Percentiles rank a stretch among this genome's conserved stretches.
Evolutionary conservation across 2,888 invertebrate genomes (phyloP).

Genomic region (Coelinius sp.): DNA sequence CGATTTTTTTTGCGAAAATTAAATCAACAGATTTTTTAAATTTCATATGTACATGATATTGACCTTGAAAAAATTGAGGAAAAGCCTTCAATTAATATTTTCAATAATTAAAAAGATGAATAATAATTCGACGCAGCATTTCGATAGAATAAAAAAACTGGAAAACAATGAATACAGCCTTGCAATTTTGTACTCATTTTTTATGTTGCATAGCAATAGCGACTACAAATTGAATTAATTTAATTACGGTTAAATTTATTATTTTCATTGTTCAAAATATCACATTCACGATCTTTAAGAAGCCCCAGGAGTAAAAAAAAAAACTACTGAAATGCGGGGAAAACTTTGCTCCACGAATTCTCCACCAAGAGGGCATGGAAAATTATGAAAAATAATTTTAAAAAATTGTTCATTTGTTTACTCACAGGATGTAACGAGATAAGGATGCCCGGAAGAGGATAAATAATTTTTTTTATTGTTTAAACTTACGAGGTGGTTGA

Average conservation of each 20-base stretch:
- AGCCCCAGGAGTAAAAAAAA: too few relatives aligned
- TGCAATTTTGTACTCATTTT: slow-evolving; percentile 48
- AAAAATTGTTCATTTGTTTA: too few relatives aligned
- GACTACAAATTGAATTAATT: slow-evolving; percentile 24
- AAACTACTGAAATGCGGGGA: too few relatives aligned
- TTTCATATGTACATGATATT: slow-evolving; percentile 7
- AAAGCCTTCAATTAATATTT: background rate
- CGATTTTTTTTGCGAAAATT: background rate
- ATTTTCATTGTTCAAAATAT: slow-evolving; percentile 29
- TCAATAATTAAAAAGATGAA: background rate
- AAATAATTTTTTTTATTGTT: too few relatives aligned
- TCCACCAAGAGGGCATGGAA: too few relatives aligned
- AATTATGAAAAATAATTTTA: too few relatives aligned
- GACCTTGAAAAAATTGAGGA: background rate
- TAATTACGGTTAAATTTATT: slow-evolving; percentile 36
- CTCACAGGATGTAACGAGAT: too few relatives aligned
- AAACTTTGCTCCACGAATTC: too few relatives aligned
- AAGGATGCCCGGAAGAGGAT: too few relatives aligned
- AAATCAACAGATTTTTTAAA: background rate
- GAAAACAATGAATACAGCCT: slow-evolving; percentile 31
- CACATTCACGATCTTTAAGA: slow-evolving; percentile 28
- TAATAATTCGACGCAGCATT: background rate
- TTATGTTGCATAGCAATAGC: slow-evolving; percentile 34
- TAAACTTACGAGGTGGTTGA: too few relatives aligned
- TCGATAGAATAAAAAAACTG: background rate